Percentiles rank a stretch among this genome's conserved stretches.
Evolutionary conservation across 2,888 invertebrate species (phyloP).

Genomic region (Eupithecia exiguata): DNA sequence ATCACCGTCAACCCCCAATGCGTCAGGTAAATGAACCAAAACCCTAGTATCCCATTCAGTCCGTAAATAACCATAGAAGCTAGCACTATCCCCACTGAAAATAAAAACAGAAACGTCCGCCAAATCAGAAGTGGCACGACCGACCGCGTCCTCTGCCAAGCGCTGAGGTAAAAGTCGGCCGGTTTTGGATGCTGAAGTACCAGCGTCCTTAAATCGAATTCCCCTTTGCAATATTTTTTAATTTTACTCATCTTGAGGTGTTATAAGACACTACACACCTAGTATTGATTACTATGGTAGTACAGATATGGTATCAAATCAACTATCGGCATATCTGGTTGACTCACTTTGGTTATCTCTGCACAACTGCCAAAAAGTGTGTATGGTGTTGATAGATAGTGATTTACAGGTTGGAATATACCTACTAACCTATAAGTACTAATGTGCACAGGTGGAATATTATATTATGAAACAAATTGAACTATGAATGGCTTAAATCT

Average conservation of each 20-base stretch:
- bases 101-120: constrained; percentile 66
- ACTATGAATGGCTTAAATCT: no score
- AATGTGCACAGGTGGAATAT: no score
- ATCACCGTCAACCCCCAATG: constrained; percentile 79
- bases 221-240: constrained; percentile 68
- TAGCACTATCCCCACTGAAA: constrained; percentile 64
- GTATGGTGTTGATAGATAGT: constrained; percentile 33
- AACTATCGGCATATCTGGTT: constrained; percentile 47
- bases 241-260: constrained; percentile 64
- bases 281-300: constrained; percentile 46
- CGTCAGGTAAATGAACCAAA: constrained; percentile 82
- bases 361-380: constrained; percentile 51
- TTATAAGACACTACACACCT: constrained; percentile 45
- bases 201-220: constrained; percentile 62
- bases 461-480: no score
- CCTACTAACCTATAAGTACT: not conserved
- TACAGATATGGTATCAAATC: constrained; percentile 47
- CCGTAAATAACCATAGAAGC: constrained; percentile 66
- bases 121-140: constrained; percentile 69
- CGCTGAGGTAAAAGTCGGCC: constrained; percentile 71
- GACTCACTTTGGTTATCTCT: constrained; percentile 55
- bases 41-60: constrained; percentile 52
- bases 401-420: constrained; percentile 24
- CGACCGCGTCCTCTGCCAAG: constrained; percentile 74
- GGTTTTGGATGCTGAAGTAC: constrained; percentile 67